Percentiles rank a stretch among this genome's conserved stretches.
phyloP scores from a whole-genome alignment of 1,140 invertebrate genomes.

The Caerostris extrusa region DNA sequence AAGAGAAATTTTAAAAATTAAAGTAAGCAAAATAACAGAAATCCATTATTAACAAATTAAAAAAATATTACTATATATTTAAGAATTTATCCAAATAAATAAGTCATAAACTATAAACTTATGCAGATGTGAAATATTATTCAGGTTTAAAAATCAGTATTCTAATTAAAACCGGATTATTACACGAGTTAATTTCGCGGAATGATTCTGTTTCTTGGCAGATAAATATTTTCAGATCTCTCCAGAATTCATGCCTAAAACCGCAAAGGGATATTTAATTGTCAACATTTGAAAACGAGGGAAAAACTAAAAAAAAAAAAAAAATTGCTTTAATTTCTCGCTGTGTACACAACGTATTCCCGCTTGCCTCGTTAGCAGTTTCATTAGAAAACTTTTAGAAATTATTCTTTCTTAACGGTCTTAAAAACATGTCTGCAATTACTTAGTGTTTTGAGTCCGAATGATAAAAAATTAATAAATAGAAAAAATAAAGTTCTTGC shows the following conservation, averaged over 20 bases:
- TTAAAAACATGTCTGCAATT: conserved; percentile 36
- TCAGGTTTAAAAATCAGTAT: neutral
- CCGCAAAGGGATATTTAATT: conserved; percentile 66
- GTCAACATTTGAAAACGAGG: neutral
- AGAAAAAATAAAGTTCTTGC: neutral
- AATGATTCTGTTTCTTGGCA: neutral
- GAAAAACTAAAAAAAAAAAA: neutral
- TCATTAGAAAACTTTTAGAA: conserved; percentile 35
- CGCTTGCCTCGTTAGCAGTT: conserved; percentile 36
- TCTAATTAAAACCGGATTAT: neutral
- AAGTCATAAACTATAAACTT: too few relatives aligned
- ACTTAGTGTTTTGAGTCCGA: neutral
- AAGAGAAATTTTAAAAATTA: too few relatives aligned
- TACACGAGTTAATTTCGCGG: neutral
- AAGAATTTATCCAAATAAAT: too few relatives aligned
- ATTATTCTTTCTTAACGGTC: neutral
- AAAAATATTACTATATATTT: too few relatives aligned
- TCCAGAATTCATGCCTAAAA: conserved; percentile 28
- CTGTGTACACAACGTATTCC: neutral
- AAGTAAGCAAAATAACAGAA: too few relatives aligned
- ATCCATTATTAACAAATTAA: too few relatives aligned
- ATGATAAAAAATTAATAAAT: neutral
- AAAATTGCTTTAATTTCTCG: conserved; percentile 7
- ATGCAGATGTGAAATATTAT: too few relatives aligned
- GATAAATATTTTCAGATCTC: neutral